A percentile compares a stretch with the other conserved stretches of the same genome.
Evolutionary conservation across 2,888 invertebrate genomes (phyloP).

Genomic region (Nematopogon swammerdamellus): DNA sequence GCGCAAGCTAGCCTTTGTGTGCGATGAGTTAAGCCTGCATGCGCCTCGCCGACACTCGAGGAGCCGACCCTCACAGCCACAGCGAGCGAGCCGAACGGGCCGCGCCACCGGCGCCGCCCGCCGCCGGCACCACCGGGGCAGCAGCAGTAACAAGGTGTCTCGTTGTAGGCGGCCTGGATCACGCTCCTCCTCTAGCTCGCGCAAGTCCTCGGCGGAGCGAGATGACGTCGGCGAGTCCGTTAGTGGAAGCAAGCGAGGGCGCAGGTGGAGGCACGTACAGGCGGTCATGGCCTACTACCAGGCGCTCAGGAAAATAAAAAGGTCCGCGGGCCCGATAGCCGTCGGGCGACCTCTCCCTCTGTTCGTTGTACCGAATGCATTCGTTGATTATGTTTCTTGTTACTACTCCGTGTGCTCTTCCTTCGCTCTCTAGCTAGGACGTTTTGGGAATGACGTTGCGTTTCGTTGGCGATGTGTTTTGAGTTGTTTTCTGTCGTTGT

Average conservation of each 20-base stretch:
- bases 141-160: not conserved
- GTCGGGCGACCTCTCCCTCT: not conserved
- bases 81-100: no score
- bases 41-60: no score
- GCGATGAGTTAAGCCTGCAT: no score
- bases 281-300: constrained; percentile 89
- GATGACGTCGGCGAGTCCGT: constrained; percentile 17
- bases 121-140: not conserved
- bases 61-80: no score
- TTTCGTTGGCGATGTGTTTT: not conserved
- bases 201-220: constrained; percentile 41
- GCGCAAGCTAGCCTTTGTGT: no score
- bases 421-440: not conserved
- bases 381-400: not conserved
- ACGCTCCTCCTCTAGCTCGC: constrained; percentile 47
- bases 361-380: not conserved
- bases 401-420: not conserved
- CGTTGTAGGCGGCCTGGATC: constrained; percentile 40
- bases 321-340: constrained; percentile 49
- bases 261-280: constrained; percentile 84
- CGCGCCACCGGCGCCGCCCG: no score
- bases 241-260: constrained; percentile 42
- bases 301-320: constrained; percentile 86
- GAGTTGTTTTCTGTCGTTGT: not conserved
- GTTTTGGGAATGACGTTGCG: not conserved